Base-by-base conservation (phyloP, 2,888 invertebrate genomes). In the Hanleya hanleyi region DNA sequence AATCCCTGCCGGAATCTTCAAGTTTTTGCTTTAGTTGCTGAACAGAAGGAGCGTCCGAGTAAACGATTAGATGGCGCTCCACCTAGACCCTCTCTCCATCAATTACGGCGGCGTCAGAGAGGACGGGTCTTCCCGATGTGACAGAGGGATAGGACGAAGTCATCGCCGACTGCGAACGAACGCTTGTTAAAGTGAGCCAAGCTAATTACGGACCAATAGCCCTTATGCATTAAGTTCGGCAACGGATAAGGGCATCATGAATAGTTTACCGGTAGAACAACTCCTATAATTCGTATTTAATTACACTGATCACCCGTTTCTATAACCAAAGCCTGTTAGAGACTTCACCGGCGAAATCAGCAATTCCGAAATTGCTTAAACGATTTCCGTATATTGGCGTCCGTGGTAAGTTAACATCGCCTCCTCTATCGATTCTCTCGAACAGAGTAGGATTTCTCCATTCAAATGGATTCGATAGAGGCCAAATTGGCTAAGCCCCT, bases 171-270 rank as follows among this genome's bases (percentile, higher is more conserved):
- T n/a, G 47, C 47, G 47, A 22, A 22, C 18, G n/a, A 2, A 7
- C n/a, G 47, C 47, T 47, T n/a, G 47, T 22, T 47, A 47, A 18
- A 7, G 47, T n/a, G 47, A 22, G 15, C 57, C 18, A 26, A 29
- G 12, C 57, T 57, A 57, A 57, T 57, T 57, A 57, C 15, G 32
- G 32, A 57, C 29, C 22, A 57, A 57, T 57, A 57, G 32, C 57
- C 15, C 26, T 57, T 29, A 57, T 57, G 57, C 57, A 29, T 57
- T 22, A 32, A 57, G 22, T 47, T 18, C 22, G 47, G 47, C 18
- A 22, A 22, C 2, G 7, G 47, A 47, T 47, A 18, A 47, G 2
- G 4, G n/a, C 47, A 47, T 47, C 47, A 47, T n/a, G n/a, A n/a
- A 47, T 22, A 47, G 22, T 47, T 18, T 47, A 4, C 47, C 47